Evolutionary conservation across 2,888 invertebrate species (phyloP).

Genomic region (Cerceris rybyensis): DNA sequence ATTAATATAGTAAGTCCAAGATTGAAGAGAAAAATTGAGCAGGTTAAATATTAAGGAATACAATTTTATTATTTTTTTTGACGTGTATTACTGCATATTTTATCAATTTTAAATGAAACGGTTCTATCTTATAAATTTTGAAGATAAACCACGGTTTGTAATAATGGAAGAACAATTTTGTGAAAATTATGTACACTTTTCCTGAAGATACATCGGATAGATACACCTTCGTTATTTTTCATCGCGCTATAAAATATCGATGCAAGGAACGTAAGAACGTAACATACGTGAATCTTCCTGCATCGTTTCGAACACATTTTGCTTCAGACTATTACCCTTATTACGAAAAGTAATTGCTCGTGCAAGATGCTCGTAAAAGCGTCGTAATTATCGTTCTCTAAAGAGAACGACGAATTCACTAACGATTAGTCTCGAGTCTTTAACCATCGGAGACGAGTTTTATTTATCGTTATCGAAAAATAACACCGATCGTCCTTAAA

Average conservation of each 20-base stretch:
- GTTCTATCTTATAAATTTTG: too few species aligned
- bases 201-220: too few species aligned
- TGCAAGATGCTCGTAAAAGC: slow-evolving; percentile 37
- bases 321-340: slow-evolving; percentile 33
- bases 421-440: slow-evolving; percentile 45
- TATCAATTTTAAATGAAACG: too few species aligned
- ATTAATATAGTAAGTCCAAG: too few species aligned
- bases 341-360: slow-evolving; percentile 28
- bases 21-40: too few species aligned
- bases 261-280: slow-evolving; percentile 5
- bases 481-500: background rate
- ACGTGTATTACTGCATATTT: too few species aligned
- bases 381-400: slow-evolving; percentile 33
- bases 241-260: background rate
- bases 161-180: too few species aligned
- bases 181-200: too few species aligned
- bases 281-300: background rate
- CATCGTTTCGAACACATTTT: slow-evolving; percentile 2
- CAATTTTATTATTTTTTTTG: too few species aligned
- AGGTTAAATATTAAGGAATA: too few species aligned
- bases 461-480: background rate
- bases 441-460: slow-evolving; percentile 30
- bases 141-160: too few species aligned
- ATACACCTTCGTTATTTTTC: too few species aligned
- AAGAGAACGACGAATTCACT: slow-evolving; percentile 46